Conservation (phyloP, 2,888 invertebrate genomes). For the Tenthredo scrophulariae region DNA sequence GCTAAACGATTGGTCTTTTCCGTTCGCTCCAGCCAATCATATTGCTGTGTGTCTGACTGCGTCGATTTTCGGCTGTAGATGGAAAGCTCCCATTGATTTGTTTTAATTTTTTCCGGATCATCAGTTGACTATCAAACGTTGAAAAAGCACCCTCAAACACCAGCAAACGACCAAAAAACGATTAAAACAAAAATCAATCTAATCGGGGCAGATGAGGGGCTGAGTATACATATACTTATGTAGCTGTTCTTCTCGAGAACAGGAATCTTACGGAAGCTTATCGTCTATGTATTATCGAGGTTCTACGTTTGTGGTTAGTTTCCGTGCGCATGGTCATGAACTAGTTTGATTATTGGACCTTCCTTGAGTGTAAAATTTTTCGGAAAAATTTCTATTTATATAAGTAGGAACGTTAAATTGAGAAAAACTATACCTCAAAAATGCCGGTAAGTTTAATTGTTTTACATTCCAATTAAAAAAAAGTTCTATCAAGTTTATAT, state of each 20-base stretch:
- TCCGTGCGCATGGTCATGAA: conserved; percentile 24
- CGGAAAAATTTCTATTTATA: background rate
- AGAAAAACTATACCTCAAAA: conserved; percentile 9
- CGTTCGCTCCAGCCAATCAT: too few species aligned
- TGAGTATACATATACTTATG: too few species aligned
- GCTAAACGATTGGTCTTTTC: too few species aligned
- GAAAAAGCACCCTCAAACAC: too few species aligned
- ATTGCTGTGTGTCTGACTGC: too few species aligned
- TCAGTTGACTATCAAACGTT: too few species aligned
- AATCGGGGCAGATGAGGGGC: too few species aligned
- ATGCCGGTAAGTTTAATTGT: conserved; percentile 20
- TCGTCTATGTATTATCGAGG: background rate
- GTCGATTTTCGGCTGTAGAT: too few species aligned
- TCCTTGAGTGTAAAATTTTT: conserved; percentile 9
- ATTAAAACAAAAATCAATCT: too few species aligned
- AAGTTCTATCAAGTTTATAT: background rate
- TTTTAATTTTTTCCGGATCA: too few species aligned
- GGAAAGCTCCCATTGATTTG: too few species aligned
- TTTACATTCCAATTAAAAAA: background rate
- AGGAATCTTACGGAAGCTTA: background rate
- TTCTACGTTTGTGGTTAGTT: background rate
- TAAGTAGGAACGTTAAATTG: background rate
- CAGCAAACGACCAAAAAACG: too few species aligned
- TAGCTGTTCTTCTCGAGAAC: background rate
- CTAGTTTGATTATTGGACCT: conserved; percentile 16